Evolutionary conservation across 2,797 vertebrate species (phyloP).

Genomic region (Paramormyrops hopkinsi): DNA sequence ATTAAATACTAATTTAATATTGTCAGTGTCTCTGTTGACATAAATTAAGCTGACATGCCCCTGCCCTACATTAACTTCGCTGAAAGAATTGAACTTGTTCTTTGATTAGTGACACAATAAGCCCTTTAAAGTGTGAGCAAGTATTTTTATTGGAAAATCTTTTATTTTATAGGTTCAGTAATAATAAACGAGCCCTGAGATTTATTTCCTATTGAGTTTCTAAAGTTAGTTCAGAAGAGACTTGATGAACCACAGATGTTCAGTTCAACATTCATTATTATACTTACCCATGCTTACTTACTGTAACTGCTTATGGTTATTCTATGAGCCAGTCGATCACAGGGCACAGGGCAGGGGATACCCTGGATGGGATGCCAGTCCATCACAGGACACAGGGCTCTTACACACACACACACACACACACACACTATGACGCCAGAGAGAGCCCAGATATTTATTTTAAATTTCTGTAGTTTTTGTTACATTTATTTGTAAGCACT

Average conservation of each 20-base stretch:
- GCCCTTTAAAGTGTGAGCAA: constrained; percentile 30
- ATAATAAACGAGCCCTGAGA: constrained; percentile 25
- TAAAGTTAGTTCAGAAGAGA: neutral
- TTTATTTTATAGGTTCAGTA: constrained; percentile 25
- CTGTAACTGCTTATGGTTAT: neutral
- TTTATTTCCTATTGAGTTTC: neutral
- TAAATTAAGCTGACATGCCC: neutral
- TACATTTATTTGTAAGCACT: neutral
- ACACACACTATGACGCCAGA: neutral
- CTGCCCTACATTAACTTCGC: neutral
- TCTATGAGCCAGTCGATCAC: neutral
- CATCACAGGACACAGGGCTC: neutral
- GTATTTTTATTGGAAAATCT: constrained; percentile 11
- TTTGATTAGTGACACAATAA: constrained; percentile 12
- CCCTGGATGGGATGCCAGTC: neutral
- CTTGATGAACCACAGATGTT: neutral
- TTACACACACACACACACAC: neutral
- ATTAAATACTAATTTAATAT: constrained; percentile 2
- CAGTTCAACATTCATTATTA: neutral
- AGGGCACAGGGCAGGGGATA: neutral
- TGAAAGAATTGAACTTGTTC: neutral
- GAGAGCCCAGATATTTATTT: neutral
- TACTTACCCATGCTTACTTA: neutral
- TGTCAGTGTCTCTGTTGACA: neutral
- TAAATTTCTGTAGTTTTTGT: neutral